These are phyloP conservation scores for Leptinotarsa juncta DNA, from an alignment of 2,888 invertebrate genomes.

Conservation along the genomic window DNA sequence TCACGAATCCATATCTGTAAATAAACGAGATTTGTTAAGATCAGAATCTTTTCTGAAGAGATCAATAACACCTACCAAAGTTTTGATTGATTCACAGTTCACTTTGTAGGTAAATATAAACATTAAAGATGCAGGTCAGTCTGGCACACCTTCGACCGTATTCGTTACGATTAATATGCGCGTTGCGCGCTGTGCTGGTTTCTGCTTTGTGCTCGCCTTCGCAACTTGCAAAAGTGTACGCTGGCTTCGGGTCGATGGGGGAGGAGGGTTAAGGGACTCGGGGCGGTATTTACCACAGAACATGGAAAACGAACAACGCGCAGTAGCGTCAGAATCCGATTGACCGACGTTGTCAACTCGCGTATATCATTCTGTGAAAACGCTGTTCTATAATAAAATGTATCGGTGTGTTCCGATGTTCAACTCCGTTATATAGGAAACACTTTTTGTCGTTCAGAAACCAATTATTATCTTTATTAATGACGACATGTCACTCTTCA, in stretches of 20 bases:
- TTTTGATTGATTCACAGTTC: slow-evolving; percentile 32
- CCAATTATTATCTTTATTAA: background rate
- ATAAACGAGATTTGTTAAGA: background rate
- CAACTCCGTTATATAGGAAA: no score
- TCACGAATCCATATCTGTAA: slow-evolving; percentile 19
- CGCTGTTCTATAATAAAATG: no score
- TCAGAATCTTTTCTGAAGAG: background rate
- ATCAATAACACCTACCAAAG: slow-evolving; percentile 36
- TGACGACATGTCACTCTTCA: background rate
- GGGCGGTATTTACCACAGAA: background rate
- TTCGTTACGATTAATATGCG: slow-evolving; percentile 30
- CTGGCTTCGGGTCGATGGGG: slow-evolving; percentile 20
- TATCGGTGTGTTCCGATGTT: no score
- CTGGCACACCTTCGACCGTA: slow-evolving; percentile 45
- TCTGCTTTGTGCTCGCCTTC: slow-evolving; percentile 34
- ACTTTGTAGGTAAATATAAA: slow-evolving; percentile 46
- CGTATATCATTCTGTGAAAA: background rate
- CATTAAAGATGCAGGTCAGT: slow-evolving; percentile 51
- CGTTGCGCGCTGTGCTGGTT: slow-evolving; percentile 1
- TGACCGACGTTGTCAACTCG: background rate
- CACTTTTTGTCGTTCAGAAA: background rate
- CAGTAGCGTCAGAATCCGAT: background rate
- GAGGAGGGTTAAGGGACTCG: slow-evolving; percentile 35
- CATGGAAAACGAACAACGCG: background rate
- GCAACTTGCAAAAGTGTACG: slow-evolving; percentile 9